Evolutionary conservation across 1,140 invertebrate genomes (phyloP), one percentile per base, ranked within the genome.

Genomic region (Drosophila kurseongensis): DNA sequence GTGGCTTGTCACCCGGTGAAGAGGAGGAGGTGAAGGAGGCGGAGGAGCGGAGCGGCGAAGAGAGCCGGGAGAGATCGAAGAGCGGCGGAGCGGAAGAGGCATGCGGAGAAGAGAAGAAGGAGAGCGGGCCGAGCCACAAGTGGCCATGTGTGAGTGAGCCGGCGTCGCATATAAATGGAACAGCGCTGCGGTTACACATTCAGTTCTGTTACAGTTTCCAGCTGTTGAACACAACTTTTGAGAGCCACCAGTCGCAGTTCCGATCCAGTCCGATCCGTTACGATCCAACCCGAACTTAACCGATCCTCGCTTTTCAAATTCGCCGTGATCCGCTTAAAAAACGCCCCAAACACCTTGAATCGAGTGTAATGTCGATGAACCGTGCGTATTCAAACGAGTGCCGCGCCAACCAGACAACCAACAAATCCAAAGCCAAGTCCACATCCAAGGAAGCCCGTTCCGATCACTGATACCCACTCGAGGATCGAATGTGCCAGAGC

Each of bases 291-390:
- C 56, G 35, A 27, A 18, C 56, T 32, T 7, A 32, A 40, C 16
- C 56, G 42, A 74, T 75, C 72, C 69, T 75, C 69, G 47, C 51
- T 60, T 38, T 50, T 51, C 38, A 32, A 27, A 42, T 42, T 52
- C 38, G 42, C 40, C 45, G 47, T 40, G 27, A 55, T 36, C 59
- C 68, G 59, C 72, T 9, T 16, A 62, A 62, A 54, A 23, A 36
- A 13, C 29, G 35, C 38, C 51, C 50, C 27, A 62, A 32, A 84
- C 66, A 85, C 82, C 82, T 83, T 75, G 82, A 85, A 69, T 78
- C 51, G 75, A 73, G 55, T 90, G 80, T 90, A 90, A 90, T 90
- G 85, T 89, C 85, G 86, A 85, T 89, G 80, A 80, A 90, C 86
- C 81, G 72, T 90, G 78, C 74, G 77, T 80, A 71, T 86, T 62